Evolutionary conservation across 2,113 vertebrate species (phyloP).

Genomic region (Thinocorus orbignyianus): DNA sequence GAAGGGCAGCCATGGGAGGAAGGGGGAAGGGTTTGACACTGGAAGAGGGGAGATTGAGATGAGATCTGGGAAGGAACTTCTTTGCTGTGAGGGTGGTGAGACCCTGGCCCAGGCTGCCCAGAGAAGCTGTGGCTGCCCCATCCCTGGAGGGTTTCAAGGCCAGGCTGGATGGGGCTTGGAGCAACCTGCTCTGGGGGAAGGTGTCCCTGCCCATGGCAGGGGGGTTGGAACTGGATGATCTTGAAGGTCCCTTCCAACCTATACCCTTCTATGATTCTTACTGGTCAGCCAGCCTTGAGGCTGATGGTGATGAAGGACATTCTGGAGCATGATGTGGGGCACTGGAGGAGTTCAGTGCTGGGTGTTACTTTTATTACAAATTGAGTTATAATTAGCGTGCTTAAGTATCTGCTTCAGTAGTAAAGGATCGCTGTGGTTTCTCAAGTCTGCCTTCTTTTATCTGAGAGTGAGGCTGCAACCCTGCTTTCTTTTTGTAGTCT

Average conservation of each 20-base stretch:
- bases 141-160: no score
- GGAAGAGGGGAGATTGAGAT: no score
- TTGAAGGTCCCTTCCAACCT: neutral
- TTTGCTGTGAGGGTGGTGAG: no score
- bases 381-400: neutral
- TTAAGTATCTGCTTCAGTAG: neutral
- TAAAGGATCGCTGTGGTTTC: neutral
- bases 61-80: no score
- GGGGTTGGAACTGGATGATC: no score
- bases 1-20: neutral
- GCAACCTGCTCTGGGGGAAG: neutral
- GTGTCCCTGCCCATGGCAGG: neutral
- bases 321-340: neutral
- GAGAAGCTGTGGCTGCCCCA: no score
- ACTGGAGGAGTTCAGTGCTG: neutral
- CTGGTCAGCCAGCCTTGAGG: neutral
- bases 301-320: neutral
- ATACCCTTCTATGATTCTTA: neutral
- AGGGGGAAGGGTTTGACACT: neutral
- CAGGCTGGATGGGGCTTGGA: no score
- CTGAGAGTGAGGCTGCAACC: neutral
- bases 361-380: neutral
- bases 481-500: neutral
- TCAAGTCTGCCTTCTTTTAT: neutral
- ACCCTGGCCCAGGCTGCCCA: no score